These are phyloP conservation scores for Gallinago stenura DNA, from an alignment of 2,797 vertebrate genomes.

Conservation along the genomic window DNA sequence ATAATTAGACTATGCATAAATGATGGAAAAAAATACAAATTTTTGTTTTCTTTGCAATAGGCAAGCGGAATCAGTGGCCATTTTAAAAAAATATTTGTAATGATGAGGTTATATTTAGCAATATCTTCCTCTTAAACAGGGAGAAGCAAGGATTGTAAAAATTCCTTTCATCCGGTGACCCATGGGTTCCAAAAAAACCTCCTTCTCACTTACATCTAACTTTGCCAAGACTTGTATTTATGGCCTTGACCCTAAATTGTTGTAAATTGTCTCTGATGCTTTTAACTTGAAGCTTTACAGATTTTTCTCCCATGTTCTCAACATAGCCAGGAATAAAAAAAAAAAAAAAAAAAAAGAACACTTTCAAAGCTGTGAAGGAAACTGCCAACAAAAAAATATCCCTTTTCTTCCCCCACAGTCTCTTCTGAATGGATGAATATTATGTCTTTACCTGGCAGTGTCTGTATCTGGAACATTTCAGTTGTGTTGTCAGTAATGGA, in stretches of 20 bases:
- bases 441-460: not conserved
- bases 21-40: not conserved
- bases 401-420: not conserved
- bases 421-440: not conserved
- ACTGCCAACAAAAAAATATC: not conserved
- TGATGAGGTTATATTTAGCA: not conserved
- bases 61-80: rapidly evolving
- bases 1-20: not conserved
- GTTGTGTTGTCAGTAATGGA: not conserved
- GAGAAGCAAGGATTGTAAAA: not conserved
- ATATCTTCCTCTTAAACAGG: not conserved
- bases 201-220: not conserved
- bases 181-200: not conserved
- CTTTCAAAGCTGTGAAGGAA: not conserved
- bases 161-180: not conserved
- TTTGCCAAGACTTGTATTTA: not conserved
- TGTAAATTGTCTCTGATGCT: not conserved
- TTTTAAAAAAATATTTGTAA: not conserved
- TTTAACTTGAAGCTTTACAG: not conserved
- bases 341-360: not conserved
- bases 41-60: not conserved
- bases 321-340: not conserved
- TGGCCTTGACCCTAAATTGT: not conserved
- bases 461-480: not conserved
- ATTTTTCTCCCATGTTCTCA: not conserved